These are phyloP conservation scores for Periophthalmus modestus DNA, from an alignment of 2,113 vertebrate genomes.

Conservation along the genomic window DNA sequence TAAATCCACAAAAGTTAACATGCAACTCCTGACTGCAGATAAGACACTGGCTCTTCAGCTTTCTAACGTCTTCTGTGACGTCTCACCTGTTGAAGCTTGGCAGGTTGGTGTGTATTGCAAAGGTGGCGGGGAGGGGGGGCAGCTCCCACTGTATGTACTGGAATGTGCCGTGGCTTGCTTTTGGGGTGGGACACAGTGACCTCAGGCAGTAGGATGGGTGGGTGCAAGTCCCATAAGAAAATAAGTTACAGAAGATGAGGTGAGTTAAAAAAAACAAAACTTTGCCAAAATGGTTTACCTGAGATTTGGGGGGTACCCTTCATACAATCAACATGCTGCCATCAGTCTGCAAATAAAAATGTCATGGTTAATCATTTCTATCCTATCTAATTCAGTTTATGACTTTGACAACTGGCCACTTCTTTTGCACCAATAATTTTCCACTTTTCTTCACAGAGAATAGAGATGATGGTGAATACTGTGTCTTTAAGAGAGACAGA, in stretches of 20 bases:
- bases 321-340: not conserved
- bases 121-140: constrained; percentile 49
- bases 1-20: constrained; percentile 51
- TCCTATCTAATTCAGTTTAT: constrained; percentile 32
- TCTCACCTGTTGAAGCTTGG: constrained; percentile 71
- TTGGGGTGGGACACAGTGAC: constrained; percentile 84
- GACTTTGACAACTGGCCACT: constrained; percentile 46
- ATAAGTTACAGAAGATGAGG: constrained; percentile 58
- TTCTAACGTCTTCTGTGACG: constrained; percentile 41
- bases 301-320: not conserved
- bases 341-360: constrained; percentile 15
- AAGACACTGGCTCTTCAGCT: constrained; percentile 34
- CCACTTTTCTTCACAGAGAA: constrained; percentile 59
- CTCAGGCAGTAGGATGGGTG: constrained; percentile 80
- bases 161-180: constrained; percentile 80
- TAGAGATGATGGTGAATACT: constrained; percentile 65
- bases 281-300: constrained; percentile 34
- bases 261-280: constrained; percentile 46
- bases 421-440: constrained; percentile 46
- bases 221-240: constrained; percentile 72
- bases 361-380: constrained; percentile 57
- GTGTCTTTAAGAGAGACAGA: constrained; percentile 83
- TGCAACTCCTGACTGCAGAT: constrained; percentile 30
- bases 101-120: constrained; percentile 40
- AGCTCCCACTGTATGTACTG: constrained; percentile 71